Conservation (phyloP, 2,888 invertebrate genomes). For the Furcula furcula region DNA sequence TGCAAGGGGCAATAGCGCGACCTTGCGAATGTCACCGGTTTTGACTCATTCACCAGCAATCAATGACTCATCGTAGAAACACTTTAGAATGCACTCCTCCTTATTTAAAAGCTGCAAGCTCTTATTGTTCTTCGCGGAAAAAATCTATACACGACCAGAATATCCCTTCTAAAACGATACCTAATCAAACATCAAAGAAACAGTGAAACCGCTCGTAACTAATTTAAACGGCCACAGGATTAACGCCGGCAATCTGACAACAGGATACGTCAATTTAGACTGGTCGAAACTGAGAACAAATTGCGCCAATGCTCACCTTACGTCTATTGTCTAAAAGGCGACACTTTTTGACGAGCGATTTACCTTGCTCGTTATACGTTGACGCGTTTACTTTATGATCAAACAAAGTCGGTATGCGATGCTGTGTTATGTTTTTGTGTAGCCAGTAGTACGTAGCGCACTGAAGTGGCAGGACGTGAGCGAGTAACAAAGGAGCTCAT, state of each 20-base stretch:
- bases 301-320: slow-evolving; percentile 45
- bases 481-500: slow-evolving; percentile 76
- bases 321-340: slow-evolving; percentile 41
- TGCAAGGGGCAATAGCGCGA: slow-evolving; percentile 50
- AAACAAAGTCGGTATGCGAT: slow-evolving; percentile 25
- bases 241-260: slow-evolving; percentile 71
- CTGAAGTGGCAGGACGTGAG: slow-evolving; percentile 70
- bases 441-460: slow-evolving; percentile 36
- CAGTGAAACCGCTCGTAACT: slow-evolving; percentile 49
- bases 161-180: slow-evolving; percentile 38
- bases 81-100: slow-evolving; percentile 20
- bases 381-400: slow-evolving; percentile 9
- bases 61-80: slow-evolving; percentile 45
- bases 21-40: slow-evolving; percentile 65
- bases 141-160: slow-evolving; percentile 32
- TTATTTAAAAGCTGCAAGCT: slow-evolving; percentile 4
- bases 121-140: slow-evolving; percentile 20
- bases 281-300: slow-evolving; percentile 62
- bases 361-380: slow-evolving; percentile 38
- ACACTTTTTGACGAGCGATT: slow-evolving; percentile 18
- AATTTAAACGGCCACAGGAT: slow-evolving; percentile 63
- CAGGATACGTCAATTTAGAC: slow-evolving; percentile 78
- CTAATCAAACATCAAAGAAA: slow-evolving; percentile 59
- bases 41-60: slow-evolving; percentile 41
- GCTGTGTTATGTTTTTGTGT: slow-evolving; percentile 28